Evolutionary conservation across 2,888 invertebrate species (phyloP).

Genomic region (Tinea trinotella): DNA sequence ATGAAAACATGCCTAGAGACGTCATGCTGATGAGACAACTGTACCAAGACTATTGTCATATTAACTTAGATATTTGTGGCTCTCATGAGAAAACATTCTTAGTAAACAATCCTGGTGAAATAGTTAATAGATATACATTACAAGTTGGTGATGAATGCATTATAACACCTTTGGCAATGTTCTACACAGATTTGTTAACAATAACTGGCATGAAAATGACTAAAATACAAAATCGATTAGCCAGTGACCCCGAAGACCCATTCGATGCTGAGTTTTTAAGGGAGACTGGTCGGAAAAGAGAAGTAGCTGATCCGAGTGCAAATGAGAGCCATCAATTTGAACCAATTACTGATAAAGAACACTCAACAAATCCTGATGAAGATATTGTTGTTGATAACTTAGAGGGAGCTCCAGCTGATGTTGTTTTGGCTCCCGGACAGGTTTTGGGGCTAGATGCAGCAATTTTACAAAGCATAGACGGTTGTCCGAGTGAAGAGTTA

Average conservation of each 20-base stretch:
- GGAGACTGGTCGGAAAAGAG: conserved; percentile 82
- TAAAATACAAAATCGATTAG: conserved; percentile 80
- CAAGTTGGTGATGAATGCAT: conserved; percentile 93
- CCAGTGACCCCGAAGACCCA: conserved; percentile 90
- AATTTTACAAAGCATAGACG: conserved; percentile 91
- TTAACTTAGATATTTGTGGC: conserved; percentile 91
- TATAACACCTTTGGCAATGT: conserved; percentile 89
- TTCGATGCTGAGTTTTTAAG: conserved; percentile 93
- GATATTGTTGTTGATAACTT: conserved; percentile 80
- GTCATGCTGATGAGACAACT: conserved; percentile 84
- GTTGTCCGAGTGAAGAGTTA: conserved; percentile 89
- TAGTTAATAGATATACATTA: conserved; percentile 80
- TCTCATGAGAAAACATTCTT: conserved; percentile 87
- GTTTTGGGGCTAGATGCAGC: conserved; percentile 92
- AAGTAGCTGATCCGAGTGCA: conserved; percentile 49
- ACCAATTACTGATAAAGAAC: conserved; percentile 60
- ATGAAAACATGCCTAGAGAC: conserved; percentile 81
- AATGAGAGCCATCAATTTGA: conserved; percentile 65
- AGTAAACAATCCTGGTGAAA: conserved; percentile 79
- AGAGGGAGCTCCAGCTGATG: conserved; percentile 72
- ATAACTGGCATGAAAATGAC: conserved; percentile 84
- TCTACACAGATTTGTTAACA: conserved; percentile 89
- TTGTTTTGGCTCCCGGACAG: conserved; percentile 83
- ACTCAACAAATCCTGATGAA: conserved; percentile 73
- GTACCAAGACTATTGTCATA: conserved; percentile 92